Evolutionary conservation across 1,140 invertebrate genomes (phyloP).

Genomic region (Ooceraea biroi): DNA sequence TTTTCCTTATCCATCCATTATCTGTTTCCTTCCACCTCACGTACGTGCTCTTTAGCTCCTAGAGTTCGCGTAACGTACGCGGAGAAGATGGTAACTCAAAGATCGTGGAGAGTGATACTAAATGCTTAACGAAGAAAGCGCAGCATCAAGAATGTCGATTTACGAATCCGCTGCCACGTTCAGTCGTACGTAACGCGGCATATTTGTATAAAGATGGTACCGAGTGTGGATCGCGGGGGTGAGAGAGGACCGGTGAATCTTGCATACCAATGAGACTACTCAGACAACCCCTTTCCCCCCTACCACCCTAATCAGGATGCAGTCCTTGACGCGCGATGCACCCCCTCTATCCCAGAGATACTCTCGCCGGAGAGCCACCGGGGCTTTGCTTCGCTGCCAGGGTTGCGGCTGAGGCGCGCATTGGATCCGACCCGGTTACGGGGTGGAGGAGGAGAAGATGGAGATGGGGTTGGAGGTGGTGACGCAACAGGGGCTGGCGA

Average conservation of each 20-base stretch:
- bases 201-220: slow-evolving; percentile 56
- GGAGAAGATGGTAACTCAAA: not conserved
- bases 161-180: not conserved
- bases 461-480: slow-evolving; percentile 17
- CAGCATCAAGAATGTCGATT: not conserved
- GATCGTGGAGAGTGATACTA: not conserved
- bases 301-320: slow-evolving; percentile 59
- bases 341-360: slow-evolving; percentile 2
- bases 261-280: slow-evolving; percentile 50
- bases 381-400: slow-evolving; percentile 37
- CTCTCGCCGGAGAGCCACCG: slow-evolving; percentile 8
- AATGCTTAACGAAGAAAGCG: not conserved
- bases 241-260: not conserved
- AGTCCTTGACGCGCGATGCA: slow-evolving; percentile 48
- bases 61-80: not conserved
- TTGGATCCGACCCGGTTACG: slow-evolving; percentile 6
- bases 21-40: not conserved
- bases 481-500: slow-evolving; percentile 44
- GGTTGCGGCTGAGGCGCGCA: slow-evolving; percentile 38
- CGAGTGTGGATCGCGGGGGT: slow-evolving; percentile 28
- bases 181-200: slow-evolving; percentile 20
- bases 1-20: not conserved
- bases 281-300: slow-evolving; percentile 45
- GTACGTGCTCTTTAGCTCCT: too few species aligned
- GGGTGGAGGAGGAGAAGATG: not conserved